These are phyloP conservation scores for Rhyacophila evoluta DNA, from an alignment of 2,888 invertebrate species.

Conservation along the genomic window DNA sequence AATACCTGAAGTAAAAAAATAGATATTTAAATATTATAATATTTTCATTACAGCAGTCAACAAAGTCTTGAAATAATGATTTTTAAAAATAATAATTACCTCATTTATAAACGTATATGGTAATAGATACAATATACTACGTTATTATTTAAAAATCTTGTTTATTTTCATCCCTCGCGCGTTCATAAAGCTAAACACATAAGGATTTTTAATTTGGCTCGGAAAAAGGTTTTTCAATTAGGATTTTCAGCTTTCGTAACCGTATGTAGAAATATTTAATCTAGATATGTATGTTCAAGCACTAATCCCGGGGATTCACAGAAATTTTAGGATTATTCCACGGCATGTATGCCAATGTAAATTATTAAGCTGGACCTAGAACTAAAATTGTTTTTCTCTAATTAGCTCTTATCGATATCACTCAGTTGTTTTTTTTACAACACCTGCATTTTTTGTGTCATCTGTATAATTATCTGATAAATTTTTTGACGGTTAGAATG, in stretches of 20 bases:
- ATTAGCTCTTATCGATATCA: background rate
- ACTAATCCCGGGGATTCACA: background rate
- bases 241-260: background rate
- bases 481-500: too few relatives aligned
- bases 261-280: conserved; percentile 12
- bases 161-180: background rate
- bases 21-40: too few relatives aligned
- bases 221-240: conserved; percentile 16
- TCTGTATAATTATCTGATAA: too few relatives aligned
- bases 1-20: too few relatives aligned
- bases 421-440: too few relatives aligned
- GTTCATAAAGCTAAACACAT: background rate
- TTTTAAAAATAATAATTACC: too few relatives aligned
- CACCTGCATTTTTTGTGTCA: too few relatives aligned
- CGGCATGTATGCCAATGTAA: background rate
- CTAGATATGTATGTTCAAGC: background rate
- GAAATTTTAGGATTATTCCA: background rate
- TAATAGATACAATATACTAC: too few relatives aligned
- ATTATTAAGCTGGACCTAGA: background rate
- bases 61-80: too few relatives aligned
- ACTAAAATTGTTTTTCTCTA: conserved; percentile 3
- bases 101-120: too few relatives aligned
- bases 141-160: background rate
- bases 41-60: too few relatives aligned
- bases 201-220: conserved; percentile 7